These are phyloP conservation scores for Azorinus chamasolen DNA, from an alignment of 2,888 invertebrate genomes.

Conservation along the genomic window DNA sequence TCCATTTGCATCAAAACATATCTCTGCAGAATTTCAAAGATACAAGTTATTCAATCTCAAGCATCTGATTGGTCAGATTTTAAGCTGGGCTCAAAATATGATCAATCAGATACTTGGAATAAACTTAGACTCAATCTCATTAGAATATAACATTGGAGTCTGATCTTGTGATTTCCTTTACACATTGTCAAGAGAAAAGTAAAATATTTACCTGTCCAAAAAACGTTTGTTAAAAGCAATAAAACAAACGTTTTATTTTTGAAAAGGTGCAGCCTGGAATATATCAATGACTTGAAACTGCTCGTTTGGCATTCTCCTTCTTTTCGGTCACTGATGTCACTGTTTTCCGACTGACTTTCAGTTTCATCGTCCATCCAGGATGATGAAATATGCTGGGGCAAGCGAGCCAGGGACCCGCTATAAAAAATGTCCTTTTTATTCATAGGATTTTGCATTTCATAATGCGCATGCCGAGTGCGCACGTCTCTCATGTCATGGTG, in stretches of 20 bases:
- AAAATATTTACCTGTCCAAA: slow-evolving; percentile 78
- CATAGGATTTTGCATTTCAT: slow-evolving; percentile 89
- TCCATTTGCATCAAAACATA: too few species aligned
- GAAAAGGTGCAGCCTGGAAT: slow-evolving; percentile 54
- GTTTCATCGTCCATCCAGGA: neutral
- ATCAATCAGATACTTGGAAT: too few species aligned
- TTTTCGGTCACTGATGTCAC: neutral
- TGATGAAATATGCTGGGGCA: slow-evolving; percentile 1
- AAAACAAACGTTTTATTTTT: slow-evolving; percentile 71
- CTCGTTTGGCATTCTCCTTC: neutral
- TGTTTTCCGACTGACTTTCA: neutral
- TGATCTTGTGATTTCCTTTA: too few species aligned
- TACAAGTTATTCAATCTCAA: too few species aligned
- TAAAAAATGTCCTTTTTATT: slow-evolving; percentile 95
- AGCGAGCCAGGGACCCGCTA: slow-evolving; percentile 90
- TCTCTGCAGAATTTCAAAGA: too few species aligned
- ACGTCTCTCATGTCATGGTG: slow-evolving; percentile 35
- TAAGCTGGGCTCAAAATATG: too few species aligned
- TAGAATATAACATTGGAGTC: too few species aligned
- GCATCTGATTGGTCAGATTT: too few species aligned
- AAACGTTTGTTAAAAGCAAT: slow-evolving; percentile 68
- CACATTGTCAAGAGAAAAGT: too few species aligned
- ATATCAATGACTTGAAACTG: neutral
- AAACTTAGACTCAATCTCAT: too few species aligned
- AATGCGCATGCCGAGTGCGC: neutral